Conservation (phyloP, 2,888 invertebrate genomes). For the Bellardia pandia region DNA sequence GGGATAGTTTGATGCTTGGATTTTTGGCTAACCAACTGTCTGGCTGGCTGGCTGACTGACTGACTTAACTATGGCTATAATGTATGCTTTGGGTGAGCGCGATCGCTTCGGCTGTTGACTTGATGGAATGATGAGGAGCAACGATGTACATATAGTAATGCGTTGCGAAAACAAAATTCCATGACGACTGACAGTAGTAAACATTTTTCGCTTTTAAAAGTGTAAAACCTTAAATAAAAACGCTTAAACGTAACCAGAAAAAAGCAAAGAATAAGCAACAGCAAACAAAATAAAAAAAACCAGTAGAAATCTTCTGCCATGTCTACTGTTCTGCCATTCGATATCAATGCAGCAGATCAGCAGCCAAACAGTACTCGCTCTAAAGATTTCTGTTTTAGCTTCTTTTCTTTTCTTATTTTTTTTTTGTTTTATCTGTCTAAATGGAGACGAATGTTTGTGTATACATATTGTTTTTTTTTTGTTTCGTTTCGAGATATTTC, state of each 20-base stretch:
- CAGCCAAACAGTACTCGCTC: constrained; percentile 63
- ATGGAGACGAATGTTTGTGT: constrained; percentile 33
- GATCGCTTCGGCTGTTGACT: constrained; percentile 72
- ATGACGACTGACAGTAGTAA: constrained; percentile 82
- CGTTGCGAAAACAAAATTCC: constrained; percentile 80
- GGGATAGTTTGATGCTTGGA: neutral
- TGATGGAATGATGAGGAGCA: constrained; percentile 74
- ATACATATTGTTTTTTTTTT: constrained; percentile 19
- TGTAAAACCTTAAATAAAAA: constrained; percentile 59
- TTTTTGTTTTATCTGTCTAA: constrained; percentile 12
- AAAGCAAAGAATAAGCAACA: constrained; percentile 49
- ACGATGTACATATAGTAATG: constrained; percentile 71
- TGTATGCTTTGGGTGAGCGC: constrained; percentile 71
- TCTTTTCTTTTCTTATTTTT: neutral
- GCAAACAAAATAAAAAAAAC: constrained; percentile 53
- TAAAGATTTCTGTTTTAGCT: constrained; percentile 39
- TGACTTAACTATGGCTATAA: constrained; percentile 54
- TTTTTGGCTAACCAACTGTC: neutral
- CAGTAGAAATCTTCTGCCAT: constrained; percentile 62
- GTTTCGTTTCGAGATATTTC: constrained; percentile 39
- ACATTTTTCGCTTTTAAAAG: constrained; percentile 71
- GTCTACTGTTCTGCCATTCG: constrained; percentile 64
- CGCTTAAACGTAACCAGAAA: constrained; percentile 55
- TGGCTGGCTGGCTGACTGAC: neutral
- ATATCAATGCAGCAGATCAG: constrained; percentile 65